These are phyloP conservation scores for Pelusios castaneus DNA, from an alignment of 2,113 vertebrate genomes.

Conservation along the genomic window DNA sequence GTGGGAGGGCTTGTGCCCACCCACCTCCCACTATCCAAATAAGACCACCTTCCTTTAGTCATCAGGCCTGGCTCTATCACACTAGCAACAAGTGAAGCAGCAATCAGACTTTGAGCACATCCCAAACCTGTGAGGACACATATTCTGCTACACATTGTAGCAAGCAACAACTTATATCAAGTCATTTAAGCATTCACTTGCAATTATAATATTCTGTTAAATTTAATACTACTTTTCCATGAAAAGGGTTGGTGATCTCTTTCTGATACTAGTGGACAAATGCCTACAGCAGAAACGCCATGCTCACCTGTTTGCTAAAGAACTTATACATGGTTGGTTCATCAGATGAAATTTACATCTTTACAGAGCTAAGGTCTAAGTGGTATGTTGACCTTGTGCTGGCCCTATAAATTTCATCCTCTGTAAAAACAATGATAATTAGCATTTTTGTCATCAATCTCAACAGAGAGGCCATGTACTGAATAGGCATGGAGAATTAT, in stretches of 20 bases:
- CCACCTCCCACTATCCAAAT: too few species aligned
- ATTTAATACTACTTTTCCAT: neutral
- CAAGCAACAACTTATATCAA: conserved; percentile 4
- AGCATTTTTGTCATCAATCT: neutral
- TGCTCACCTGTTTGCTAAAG: neutral
- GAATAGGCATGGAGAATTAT: neutral
- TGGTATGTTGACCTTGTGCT: neutral
- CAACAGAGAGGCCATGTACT: neutral
- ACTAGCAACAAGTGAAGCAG: conserved; percentile 48
- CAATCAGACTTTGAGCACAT: conserved; percentile 22
- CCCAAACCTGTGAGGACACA: neutral
- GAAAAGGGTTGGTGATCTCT: neutral
- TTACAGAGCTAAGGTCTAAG: neutral
- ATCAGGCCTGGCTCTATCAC: too few species aligned
- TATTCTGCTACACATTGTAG: conserved; percentile 25
- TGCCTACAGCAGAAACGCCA: neutral
- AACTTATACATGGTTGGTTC: neutral
- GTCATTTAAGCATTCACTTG: neutral
- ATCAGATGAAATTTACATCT: neutral
- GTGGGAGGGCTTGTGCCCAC: too few species aligned
- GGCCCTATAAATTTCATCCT: neutral
- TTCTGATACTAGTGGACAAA: neutral
- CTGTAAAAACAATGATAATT: neutral
- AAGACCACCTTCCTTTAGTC: too few species aligned
- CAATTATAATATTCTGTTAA: neutral